Evolutionary conservation across 2,888 invertebrate genomes (phyloP).

Genomic region (Lithophane leautieri): DNA sequence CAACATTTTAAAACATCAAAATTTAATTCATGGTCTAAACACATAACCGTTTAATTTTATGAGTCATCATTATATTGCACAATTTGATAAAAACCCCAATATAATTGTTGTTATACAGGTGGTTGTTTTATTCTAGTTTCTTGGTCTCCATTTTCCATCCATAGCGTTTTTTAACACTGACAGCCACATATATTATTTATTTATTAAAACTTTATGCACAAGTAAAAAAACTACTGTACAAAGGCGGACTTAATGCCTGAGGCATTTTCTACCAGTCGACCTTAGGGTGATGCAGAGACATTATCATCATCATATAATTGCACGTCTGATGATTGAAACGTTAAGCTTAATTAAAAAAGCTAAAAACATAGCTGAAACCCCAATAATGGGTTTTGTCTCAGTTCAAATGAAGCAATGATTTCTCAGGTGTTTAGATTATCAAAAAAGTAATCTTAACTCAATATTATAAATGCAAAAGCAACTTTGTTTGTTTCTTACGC

Average conservation of each 20-base stretch:
- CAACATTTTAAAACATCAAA: neutral
- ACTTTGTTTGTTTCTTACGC: too few relatives aligned
- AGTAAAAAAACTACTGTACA: too few relatives aligned
- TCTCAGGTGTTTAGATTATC: neutral
- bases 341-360: too few relatives aligned
- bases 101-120: neutral
- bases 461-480: too few relatives aligned
- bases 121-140: neutral
- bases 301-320: neutral
- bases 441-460: neutral
- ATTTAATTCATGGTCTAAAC: neutral
- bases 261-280: too few relatives aligned
- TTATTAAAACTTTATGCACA: too few relatives aligned
- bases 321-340: neutral
- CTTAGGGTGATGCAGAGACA: too few relatives aligned
- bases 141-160: neutral
- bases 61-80: slow-evolving; percentile 20
- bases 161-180: neutral
- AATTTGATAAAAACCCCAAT: slow-evolving; percentile 12
- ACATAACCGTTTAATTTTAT: neutral
- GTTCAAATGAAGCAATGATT: neutral
- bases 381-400: too few relatives aligned
- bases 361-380: too few relatives aligned
- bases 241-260: too few relatives aligned
- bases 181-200: too few relatives aligned